Percentiles rank a stretch among this genome's conserved stretches.
These are phyloP conservation scores for Xylota sylvarum DNA, from an alignment of 2,888 invertebrate species.

Conservation along the genomic window DNA sequence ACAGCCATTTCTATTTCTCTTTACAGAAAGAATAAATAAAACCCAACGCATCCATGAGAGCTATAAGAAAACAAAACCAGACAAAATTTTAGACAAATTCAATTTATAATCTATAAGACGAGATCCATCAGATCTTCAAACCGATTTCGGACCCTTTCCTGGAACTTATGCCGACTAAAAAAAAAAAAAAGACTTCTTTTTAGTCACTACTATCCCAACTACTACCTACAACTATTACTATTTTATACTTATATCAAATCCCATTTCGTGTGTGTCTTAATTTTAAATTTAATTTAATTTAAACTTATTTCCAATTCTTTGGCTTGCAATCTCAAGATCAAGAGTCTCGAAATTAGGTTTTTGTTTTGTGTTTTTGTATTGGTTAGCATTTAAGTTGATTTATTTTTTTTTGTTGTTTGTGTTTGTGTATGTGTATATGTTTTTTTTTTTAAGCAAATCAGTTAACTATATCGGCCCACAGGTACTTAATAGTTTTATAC, in stretches of 20 bases:
- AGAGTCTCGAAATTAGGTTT: constrained; percentile 52
- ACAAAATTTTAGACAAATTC: constrained; percentile 55
- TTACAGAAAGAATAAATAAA: constrained; percentile 61
- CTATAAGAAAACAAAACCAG: constrained; percentile 36
- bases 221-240: constrained; percentile 53
- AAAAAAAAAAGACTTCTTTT: constrained; percentile 25
- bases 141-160: constrained; percentile 45
- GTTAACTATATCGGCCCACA: constrained; percentile 64
- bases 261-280: constrained; percentile 61
- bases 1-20: background rate
- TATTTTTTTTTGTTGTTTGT: constrained; percentile 41
- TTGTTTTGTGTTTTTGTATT: constrained; percentile 20
- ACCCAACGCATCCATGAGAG: constrained; percentile 63
- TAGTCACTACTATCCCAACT: constrained; percentile 61
- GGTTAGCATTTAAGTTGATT: constrained; percentile 54
- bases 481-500: constrained; percentile 70
- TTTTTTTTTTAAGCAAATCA: constrained; percentile 38
- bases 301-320: constrained; percentile 17
- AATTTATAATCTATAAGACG: constrained; percentile 35
- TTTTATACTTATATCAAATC: constrained; percentile 53
- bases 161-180: constrained; percentile 82
- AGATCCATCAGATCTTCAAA: constrained; percentile 1
- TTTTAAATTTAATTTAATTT: constrained; percentile 36
- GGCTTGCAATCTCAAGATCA: constrained; percentile 69
- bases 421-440: constrained; percentile 42